A percentile compares a stretch with the other conserved stretches of the same genome.
phyloP scores from a whole-genome alignment of 2,797 vertebrate species.

The Anabas testudineus region DNA sequence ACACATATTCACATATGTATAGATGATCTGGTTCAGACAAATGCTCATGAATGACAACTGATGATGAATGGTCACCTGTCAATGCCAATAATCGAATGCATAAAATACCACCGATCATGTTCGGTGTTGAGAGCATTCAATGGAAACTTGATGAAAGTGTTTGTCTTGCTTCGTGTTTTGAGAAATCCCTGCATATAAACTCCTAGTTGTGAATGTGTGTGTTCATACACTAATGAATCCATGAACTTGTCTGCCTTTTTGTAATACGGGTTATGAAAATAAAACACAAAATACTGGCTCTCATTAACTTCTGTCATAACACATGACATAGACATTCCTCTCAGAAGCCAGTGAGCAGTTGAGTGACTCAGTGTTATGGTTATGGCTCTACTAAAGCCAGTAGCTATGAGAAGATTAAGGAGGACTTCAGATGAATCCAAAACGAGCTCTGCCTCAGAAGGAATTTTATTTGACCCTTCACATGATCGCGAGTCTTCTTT shows the following conservation, averaged over 20 bases:
- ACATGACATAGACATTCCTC: slow-evolving; percentile 76
- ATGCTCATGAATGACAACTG: slow-evolving; percentile 36
- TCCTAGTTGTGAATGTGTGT: neutral
- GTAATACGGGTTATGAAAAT: slow-evolving; percentile 65
- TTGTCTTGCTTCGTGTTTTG: slow-evolving; percentile 36
- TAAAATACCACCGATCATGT: slow-evolving; percentile 53
- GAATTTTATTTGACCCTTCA: slow-evolving; percentile 59
- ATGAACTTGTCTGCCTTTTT: slow-evolving; percentile 61
- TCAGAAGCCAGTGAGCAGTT: slow-evolving; percentile 61
- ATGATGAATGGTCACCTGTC: slow-evolving; percentile 3
- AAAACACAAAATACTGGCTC: slow-evolving; percentile 67
- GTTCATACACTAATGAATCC: neutral
- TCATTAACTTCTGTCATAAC: slow-evolving; percentile 68
- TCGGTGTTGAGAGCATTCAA: slow-evolving; percentile 50
- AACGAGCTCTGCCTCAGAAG: slow-evolving; percentile 51
- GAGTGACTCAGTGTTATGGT: slow-evolving; percentile 73
- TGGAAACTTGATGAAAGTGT: slow-evolving; percentile 45
- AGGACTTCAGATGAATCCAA: slow-evolving; percentile 55
- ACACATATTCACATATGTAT: slow-evolving; percentile 13
- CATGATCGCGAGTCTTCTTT: slow-evolving; percentile 39
- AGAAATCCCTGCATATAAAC: slow-evolving; percentile 47
- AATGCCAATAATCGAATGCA: slow-evolving; percentile 63
- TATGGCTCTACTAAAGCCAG: slow-evolving; percentile 75
- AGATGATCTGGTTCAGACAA: slow-evolving; percentile 38
- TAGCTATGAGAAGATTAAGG: slow-evolving; percentile 73